Evolutionary conservation across 1,140 invertebrate species (phyloP), one percentile per base, ranked within the genome.

Genomic region (Drosophila bipectinata): DNA sequence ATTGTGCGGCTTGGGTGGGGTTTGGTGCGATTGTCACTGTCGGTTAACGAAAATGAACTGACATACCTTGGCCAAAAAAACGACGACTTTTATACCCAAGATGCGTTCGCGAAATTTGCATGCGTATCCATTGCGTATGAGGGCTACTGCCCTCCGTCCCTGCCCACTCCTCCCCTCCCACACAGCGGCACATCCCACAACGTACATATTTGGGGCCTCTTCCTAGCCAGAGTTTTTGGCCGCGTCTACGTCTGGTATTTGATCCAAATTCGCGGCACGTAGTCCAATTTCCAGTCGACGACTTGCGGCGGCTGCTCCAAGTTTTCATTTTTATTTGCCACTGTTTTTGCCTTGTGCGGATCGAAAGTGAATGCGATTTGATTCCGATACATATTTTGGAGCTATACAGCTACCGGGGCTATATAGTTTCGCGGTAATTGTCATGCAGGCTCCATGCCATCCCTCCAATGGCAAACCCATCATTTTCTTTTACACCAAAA

Each of bases 41-140:
- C 77, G 88, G 82, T 88, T 91, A 81, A 77, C 80, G 72, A 91
- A 92, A 89, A 73, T 91, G 69, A 91, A 92, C 91, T 92, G 91
- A 92, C 90, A 90, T 92, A 56, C 79, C 57, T 54, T 85, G 66
- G 67, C 66, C 79, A 90, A 81, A 90, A 77, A 59, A n/a, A 34
- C 62, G 57, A 54, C 49, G 71, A 66, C 85, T 91, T 91, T 91
- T 91, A 91, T 91, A 91, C 83, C 58, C 44, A 47, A 48, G 54
- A 67, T 56, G 54, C 74, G 74, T 76, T 63, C 72, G 83, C 83
- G 28, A 88, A 83, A 88, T 87, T 87, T 82, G 81, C 81, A 85
- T 73, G 74, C 72, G 54, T 77, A 59, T 61, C 60, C 80, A 67
- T 56, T 76, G 64, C 68, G 68, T 72, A 60, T 56, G 41, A 18